Evolutionary conservation across 2,113 vertebrate species (phyloP), one percentile per base, ranked within the genome.

Genomic region (Eudyptes chrysolophus): DNA sequence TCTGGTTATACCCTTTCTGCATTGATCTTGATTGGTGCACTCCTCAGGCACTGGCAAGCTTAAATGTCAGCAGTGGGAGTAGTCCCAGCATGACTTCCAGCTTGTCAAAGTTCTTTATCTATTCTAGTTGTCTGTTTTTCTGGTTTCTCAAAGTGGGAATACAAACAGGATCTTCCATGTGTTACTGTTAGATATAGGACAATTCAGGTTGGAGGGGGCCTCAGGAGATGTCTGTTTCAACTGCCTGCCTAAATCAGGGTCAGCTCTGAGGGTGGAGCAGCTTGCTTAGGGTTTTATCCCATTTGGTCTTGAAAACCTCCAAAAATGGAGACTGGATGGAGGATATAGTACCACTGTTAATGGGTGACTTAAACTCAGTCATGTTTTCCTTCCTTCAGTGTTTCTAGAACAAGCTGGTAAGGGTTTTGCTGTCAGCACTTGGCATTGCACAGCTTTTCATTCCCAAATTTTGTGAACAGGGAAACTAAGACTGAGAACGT

Each of bases 51-150:
- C 64, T 97, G 97, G 94, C 95, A 96, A 78, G 72, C 95, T 90
- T 94, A 95, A 97, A 97, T 97, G 94, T 96, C 95, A 95, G 83
- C 55, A 81, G 92, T 96, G 86, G 97, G 97, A 92, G 90, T 97
- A 95, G 76, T 95, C 76, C n/a, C 24, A 64, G 71, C 5, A 3
- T 89, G 94, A 86, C 48, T 92, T 80, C 82, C 54, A 94, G 78
- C 81, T 93, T 88, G 79, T 92, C 75, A 79, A 72, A 79, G 60
- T 51, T 62, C 70, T 84, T 90, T 77, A 82, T 74, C 74, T 89
- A 4, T 78, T 80, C 44, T 54, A 46, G 70, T 71, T 83, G 42
- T 89, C 90, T 90, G 40, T 21, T 84, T 95, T 81, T 87, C 60
- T 94, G 40, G 6, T 94, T 94, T 94, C n/a, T 9, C 25, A 8